phyloP scores from a whole-genome alignment of 2,113 vertebrate species.

The Channa maculata region DNA sequence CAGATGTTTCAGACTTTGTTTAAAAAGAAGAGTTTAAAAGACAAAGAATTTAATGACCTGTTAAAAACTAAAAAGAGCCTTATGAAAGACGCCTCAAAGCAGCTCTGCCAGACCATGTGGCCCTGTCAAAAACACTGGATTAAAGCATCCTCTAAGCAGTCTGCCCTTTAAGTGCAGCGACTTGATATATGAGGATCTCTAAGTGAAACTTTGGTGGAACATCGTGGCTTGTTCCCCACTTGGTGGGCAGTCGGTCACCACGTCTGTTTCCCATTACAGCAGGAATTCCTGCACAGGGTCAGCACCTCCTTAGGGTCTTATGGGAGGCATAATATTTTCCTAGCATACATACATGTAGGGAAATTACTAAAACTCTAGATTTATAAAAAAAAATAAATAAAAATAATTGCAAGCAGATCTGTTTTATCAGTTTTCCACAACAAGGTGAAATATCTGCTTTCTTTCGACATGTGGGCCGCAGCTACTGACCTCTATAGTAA shows the following conservation, averaged over 20 bases:
- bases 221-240: constrained; percentile 17
- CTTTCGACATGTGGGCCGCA: constrained; percentile 22
- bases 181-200: constrained; percentile 13
- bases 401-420: constrained; percentile 58
- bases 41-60: not conserved
- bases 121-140: constrained; percentile 27
- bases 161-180: not conserved
- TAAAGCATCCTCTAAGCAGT: constrained; percentile 1
- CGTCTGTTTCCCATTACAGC: constrained; percentile 56
- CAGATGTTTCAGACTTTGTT: constrained; percentile 18
- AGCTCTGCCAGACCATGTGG: constrained; percentile 30
- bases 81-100: not conserved
- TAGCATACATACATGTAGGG: constrained; percentile 19
- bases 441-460: constrained; percentile 37
- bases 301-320: constrained; percentile 50
- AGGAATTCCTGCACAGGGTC: constrained; percentile 50
- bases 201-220: constrained; percentile 35
- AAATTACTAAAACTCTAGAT: constrained; percentile 8
- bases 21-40: not conserved
- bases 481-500: constrained; percentile 6
- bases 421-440: constrained; percentile 28
- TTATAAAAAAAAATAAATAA: constrained; percentile 17
- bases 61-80: no score
- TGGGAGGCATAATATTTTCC: constrained; percentile 69
- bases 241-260: constrained; percentile 29